phyloP scores from a whole-genome alignment of 2,797 vertebrate species.

The Acanthurus lineatus region DNA sequence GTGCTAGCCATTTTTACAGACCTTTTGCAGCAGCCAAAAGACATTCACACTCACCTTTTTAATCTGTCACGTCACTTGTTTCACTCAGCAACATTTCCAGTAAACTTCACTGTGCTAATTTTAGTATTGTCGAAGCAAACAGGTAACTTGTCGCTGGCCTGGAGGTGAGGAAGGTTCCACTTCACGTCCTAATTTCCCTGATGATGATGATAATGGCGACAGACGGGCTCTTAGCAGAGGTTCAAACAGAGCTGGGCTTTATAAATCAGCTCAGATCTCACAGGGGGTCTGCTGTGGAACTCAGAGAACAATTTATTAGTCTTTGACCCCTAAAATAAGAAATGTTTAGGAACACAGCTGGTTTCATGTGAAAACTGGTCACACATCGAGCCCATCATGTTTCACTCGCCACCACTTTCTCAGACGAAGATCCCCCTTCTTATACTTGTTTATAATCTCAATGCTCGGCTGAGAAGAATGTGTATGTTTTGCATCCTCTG shows the following conservation, averaged over 20 bases:
- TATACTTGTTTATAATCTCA: slow-evolving; percentile 71
- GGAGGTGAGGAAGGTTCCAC: slow-evolving; percentile 2
- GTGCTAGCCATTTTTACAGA: slow-evolving; percentile 59
- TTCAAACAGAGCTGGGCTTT: slow-evolving; percentile 54
- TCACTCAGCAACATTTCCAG: slow-evolving; percentile 42
- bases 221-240: slow-evolving; percentile 40
- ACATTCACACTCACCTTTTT: slow-evolving; percentile 46
- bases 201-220: slow-evolving; percentile 34
- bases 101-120: slow-evolving; percentile 25
- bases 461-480: slow-evolving; percentile 57
- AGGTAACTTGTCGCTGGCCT: slow-evolving; percentile 26
- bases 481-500: slow-evolving; percentile 61
- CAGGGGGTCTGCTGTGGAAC: slow-evolving; percentile 48
- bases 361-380: slow-evolving; percentile 54
- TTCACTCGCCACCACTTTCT: slow-evolving; percentile 33
- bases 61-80: slow-evolving; percentile 22
- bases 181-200: slow-evolving; percentile 33
- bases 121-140: slow-evolving; percentile 1
- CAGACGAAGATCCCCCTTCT: slow-evolving; percentile 37
- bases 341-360: slow-evolving; percentile 28
- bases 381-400: slow-evolving; percentile 21
- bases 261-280: slow-evolving; percentile 61
- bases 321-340: slow-evolving; percentile 64
- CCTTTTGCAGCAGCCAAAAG: slow-evolving; percentile 34
- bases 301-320: slow-evolving; percentile 52